Evolutionary conservation across 2,888 invertebrate genomes (phyloP).

Genomic region (Prosopocoilus inquinatus): DNA sequence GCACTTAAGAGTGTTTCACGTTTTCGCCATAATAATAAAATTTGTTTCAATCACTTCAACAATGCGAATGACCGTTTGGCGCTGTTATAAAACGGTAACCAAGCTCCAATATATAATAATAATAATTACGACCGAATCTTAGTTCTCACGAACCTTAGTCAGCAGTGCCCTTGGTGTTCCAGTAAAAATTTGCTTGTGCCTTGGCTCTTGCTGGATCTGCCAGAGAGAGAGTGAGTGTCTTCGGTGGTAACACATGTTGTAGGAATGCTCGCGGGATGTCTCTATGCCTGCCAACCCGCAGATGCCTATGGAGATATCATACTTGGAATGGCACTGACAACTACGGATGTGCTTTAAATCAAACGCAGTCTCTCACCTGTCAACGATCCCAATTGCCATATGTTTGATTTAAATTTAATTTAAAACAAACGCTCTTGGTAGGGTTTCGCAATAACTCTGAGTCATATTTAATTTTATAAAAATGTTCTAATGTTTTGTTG

Average conservation of each 20-base stretch:
- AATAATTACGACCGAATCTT: no score
- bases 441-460: background rate
- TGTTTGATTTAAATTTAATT: conserved; percentile 10
- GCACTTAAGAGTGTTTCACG: no score
- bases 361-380: conserved; percentile 32
- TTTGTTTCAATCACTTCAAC: no score
- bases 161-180: no score
- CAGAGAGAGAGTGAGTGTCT: conserved; percentile 1
- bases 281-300: conserved; percentile 40
- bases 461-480: conserved; percentile 18
- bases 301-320: conserved; percentile 51
- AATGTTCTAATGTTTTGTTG: no score
- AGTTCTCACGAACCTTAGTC: no score
- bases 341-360: conserved; percentile 44
- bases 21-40: no score
- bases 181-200: no score
- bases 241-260: conserved; percentile 39
- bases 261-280: conserved; percentile 42
- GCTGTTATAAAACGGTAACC: no score
- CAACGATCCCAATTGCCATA: conserved; percentile 12
- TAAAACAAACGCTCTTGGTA: background rate
- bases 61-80: no score
- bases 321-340: conserved; percentile 44
- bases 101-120: no score
- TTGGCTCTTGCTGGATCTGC: background rate